Evolutionary conservation across 2,888 invertebrate species (phyloP).

Genomic region (Apomyelois bistriatella): DNA sequence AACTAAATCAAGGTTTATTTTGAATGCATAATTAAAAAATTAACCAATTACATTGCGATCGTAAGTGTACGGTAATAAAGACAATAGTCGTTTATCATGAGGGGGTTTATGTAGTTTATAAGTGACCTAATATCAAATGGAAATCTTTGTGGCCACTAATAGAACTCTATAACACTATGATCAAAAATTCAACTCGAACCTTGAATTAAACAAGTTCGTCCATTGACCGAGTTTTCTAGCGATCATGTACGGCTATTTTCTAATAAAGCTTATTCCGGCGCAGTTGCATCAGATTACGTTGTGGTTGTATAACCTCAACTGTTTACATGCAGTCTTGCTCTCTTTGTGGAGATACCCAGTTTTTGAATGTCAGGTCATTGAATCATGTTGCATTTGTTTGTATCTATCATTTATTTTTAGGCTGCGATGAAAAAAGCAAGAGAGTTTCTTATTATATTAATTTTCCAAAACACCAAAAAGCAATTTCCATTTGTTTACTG

Average conservation of each 20-base stretch:
- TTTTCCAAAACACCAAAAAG: no score
- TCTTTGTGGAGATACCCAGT: conserved; percentile 8
- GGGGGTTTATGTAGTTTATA: no score
- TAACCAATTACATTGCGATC: no score
- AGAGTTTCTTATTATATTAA: no score
- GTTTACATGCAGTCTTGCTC: conserved; percentile 4
- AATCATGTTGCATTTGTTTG: not conserved
- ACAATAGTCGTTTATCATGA: no score
- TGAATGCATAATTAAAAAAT: no score
- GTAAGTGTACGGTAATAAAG: no score
- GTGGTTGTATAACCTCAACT: conserved; percentile 2
- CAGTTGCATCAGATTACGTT: conserved; percentile 7
- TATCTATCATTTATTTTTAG: not conserved
- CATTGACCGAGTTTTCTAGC: conserved; percentile 5
- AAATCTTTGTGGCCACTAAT: not conserved
- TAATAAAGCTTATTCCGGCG: conserved; percentile 5
- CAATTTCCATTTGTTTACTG: no score
- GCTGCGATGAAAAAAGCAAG: no score
- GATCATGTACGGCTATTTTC: conserved; percentile 5
- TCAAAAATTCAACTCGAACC: not conserved
- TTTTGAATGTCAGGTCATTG: conserved; percentile 8
- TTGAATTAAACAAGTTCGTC: not conserved
- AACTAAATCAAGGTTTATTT: no score
- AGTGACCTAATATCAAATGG: no score
- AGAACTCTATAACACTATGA: not conserved